Evolutionary conservation across 2,888 invertebrate species (phyloP).

Genomic region (Xestia xanthographa): DNA sequence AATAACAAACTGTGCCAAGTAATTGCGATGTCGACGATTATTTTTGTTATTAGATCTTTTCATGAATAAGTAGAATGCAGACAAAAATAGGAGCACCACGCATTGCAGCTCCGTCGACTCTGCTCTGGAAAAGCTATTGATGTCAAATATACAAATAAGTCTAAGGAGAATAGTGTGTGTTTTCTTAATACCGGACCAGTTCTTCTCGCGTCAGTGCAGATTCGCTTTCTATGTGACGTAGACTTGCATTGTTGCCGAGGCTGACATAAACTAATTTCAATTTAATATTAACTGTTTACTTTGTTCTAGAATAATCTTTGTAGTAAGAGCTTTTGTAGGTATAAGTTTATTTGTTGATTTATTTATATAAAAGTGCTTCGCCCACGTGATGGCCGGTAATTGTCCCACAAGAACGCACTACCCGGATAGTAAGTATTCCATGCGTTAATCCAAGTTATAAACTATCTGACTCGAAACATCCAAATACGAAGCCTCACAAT

Average conservation of each 20-base stretch:
- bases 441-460: neutral
- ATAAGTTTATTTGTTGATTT: neutral
- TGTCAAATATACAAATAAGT: neutral
- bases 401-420: too few relatives aligned
- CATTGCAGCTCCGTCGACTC: neutral
- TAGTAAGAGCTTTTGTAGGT: neutral
- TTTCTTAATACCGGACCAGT: neutral
- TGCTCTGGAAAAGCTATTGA: neutral
- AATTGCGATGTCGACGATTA: neutral
- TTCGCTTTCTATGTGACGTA: neutral
- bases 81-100: neutral
- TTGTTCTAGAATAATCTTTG: neutral
- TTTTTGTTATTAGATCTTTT: neutral
- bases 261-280: slow-evolving; percentile 21
- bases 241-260: neutral
- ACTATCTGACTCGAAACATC: neutral
- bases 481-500: neutral
- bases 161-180: neutral
- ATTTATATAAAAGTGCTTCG: neutral
- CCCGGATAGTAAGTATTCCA: neutral
- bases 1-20: neutral
- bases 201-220: neutral
- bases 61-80: neutral
- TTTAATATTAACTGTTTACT: slow-evolving; percentile 12
- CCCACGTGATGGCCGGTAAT: neutral